Percentiles rank a stretch among this genome's conserved stretches.
phyloP scores from a whole-genome alignment of 2,797 vertebrate species.

The Pelochelys cantorii region DNA sequence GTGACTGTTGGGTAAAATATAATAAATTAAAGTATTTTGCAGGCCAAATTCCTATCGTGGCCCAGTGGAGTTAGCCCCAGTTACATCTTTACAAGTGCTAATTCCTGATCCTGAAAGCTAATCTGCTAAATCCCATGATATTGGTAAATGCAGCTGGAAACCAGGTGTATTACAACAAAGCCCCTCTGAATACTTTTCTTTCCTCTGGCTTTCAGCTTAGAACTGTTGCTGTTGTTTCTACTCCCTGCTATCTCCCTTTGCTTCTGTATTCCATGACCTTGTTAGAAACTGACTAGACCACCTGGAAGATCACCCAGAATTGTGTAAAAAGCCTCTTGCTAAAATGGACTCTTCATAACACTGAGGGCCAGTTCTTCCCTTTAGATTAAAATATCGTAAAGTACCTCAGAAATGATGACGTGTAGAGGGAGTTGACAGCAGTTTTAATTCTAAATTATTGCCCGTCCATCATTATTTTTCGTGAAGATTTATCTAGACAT shows the following conservation, averaged over 20 bases:
- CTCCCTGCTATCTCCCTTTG: neutral
- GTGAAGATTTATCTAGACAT: accelerated
- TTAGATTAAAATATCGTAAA: accelerated
- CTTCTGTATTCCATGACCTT: neutral
- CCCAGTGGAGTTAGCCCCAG: neutral
- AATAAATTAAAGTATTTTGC: neutral
- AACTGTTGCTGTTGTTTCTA: neutral
- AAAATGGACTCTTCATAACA: accelerated
- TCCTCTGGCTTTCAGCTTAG: neutral
- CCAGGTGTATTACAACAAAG: neutral
- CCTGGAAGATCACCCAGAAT: neutral
- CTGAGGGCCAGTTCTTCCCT: accelerated
- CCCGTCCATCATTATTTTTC: neutral
- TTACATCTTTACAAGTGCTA: accelerated
- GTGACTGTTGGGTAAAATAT: neutral
- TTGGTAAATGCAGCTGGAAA: neutral
- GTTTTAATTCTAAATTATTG: accelerated
- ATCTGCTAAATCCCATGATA: neutral
- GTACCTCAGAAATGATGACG: neutral
- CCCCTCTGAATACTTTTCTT: neutral
- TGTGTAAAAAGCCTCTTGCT: neutral
- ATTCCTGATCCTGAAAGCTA: constrained; percentile 31
- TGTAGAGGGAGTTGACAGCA: accelerated
- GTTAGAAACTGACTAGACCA: neutral
- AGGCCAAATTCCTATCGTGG: neutral